These are phyloP conservation scores for Tricholauxania praeusta DNA, from an alignment of 2,888 invertebrate genomes.

Conservation along the genomic window DNA sequence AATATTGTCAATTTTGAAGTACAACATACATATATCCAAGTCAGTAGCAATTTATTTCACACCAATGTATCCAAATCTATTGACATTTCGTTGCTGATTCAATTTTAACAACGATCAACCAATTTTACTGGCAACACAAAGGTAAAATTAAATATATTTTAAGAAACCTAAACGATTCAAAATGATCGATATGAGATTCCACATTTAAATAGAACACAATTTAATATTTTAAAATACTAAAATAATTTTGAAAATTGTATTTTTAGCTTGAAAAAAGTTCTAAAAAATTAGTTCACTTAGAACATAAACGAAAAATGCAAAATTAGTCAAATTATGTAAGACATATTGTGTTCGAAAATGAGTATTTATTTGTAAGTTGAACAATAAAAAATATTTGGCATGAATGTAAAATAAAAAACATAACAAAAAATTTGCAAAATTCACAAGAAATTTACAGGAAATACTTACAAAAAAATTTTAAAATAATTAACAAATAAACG, in stretches of 20 bases:
- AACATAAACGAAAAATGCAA: background rate
- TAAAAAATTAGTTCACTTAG: slow-evolving; percentile 25
- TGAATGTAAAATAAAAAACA: background rate
- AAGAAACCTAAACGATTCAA: background rate
- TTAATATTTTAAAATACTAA: too few species aligned
- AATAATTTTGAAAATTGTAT: too few species aligned
- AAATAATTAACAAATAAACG: background rate
- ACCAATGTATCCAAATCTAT: too few species aligned
- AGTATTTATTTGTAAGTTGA: slow-evolving; percentile 7
- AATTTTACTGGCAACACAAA: background rate
- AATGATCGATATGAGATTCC: too few species aligned
- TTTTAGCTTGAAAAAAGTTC: too few species aligned
- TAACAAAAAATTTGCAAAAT: slow-evolving; percentile 4
- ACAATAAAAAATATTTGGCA: slow-evolving; percentile 28
- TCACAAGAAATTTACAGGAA: slow-evolving; percentile 23
- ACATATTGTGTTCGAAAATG: slow-evolving; percentile 11
- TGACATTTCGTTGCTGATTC: too few species aligned
- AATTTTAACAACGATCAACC: slow-evolving; percentile 25
- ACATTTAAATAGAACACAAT: too few species aligned
- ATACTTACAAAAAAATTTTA: slow-evolving; percentile 15
- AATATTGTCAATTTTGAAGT: too few species aligned
- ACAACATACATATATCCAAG: too few species aligned
- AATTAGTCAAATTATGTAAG: too few species aligned
- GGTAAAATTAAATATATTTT: background rate
- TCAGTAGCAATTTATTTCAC: too few species aligned